These are phyloP conservation scores for Actias luna DNA, from an alignment of 2,888 invertebrate genomes.

Conservation along the genomic window DNA sequence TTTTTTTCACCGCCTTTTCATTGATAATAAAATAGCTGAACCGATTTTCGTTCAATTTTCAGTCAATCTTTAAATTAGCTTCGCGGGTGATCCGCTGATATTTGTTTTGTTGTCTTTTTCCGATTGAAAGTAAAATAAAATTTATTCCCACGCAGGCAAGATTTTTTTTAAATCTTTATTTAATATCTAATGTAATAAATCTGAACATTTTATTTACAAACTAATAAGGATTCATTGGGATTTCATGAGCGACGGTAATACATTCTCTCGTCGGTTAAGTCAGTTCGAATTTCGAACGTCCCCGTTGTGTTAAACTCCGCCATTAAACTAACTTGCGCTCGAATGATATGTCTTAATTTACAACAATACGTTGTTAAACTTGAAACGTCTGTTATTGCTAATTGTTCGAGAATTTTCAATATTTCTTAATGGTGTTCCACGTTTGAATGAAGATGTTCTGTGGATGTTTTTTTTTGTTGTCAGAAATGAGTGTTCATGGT, in stretches of 20 bases:
- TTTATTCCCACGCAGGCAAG: too few relatives aligned
- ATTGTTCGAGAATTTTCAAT: constrained; percentile 47
- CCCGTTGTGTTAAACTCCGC: constrained; percentile 9
- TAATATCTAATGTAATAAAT: not conserved
- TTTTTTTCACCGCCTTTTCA: too few relatives aligned
- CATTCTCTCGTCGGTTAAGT: not conserved
- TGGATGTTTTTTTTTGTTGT: not conserved
- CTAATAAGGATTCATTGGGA: not conserved
- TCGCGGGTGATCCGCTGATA: too few relatives aligned
- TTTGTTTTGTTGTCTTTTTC: too few relatives aligned
- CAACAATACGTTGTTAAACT: constrained; percentile 57
- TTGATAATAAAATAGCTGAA: too few relatives aligned
- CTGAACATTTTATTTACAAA: not conserved
- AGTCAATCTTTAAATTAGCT: too few relatives aligned
- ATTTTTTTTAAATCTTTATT: too few relatives aligned
- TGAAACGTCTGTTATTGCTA: constrained; percentile 52
- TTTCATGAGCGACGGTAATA: not conserved
- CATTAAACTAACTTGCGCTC: not conserved
- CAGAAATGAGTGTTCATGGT: not conserved
- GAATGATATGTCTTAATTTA: constrained; percentile 47
- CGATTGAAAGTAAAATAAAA: too few relatives aligned
- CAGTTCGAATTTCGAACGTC: constrained; percentile 16
- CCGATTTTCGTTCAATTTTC: too few relatives aligned
- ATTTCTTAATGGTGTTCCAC: constrained; percentile 7
- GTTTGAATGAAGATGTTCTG: constrained; percentile 18